Base-by-base conservation (phyloP, 2,888 invertebrate species). In the Caenorhabditis japonica region DNA sequence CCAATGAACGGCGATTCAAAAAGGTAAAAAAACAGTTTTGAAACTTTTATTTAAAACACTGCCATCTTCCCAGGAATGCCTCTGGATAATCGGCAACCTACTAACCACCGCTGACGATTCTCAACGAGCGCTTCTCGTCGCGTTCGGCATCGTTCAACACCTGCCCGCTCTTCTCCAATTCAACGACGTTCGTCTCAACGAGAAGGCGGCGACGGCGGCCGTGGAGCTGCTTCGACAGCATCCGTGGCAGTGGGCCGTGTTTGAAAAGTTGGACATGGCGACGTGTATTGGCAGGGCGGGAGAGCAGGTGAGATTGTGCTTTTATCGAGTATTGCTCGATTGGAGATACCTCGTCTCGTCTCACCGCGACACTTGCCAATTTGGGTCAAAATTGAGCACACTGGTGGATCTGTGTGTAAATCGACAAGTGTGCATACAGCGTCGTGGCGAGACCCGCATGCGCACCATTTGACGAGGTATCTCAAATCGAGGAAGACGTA, bases 21-120 rank as follows among this genome's bases (percentile, higher is more conserved):
- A 75, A 75, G 52, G 59, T 59, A 10, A n/a, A n/a, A n/a, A n/a
- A n/a, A n/a, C n/a, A n/a, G n/a, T n/a, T n/a, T n/a, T n/a, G n/a
- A n/a, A n/a, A n/a, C n/a, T n/a, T n/a, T n/a, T n/a, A n/a, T n/a
- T n/a, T n/a, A n/a, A n/a, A n/a, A n/a, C n/a, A n/a, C 30, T 10
- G 7, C 30, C 5, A 30, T 30, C 30, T 10, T n/a, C n/a, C 13
- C 39, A 59, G 46, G 75, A 75, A 34, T 55, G 49, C 10, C 51
- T 75, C 3, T 75, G 75, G 75, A 59, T 75, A n/a, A 41, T 75
- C 34, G 75, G 60, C 4, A 75, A 75, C 41, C 46, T 69, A n/a
- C 43, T 75, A n/a, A 60, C 62, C 8, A 69, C 69, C 4, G 46
- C 61, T 1, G 69, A 69, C 36, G 55, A 62, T n/a, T 3, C 25